phyloP scores from a whole-genome alignment of 2,888 invertebrate species.

The Tetrapedia diversipes region DNA sequence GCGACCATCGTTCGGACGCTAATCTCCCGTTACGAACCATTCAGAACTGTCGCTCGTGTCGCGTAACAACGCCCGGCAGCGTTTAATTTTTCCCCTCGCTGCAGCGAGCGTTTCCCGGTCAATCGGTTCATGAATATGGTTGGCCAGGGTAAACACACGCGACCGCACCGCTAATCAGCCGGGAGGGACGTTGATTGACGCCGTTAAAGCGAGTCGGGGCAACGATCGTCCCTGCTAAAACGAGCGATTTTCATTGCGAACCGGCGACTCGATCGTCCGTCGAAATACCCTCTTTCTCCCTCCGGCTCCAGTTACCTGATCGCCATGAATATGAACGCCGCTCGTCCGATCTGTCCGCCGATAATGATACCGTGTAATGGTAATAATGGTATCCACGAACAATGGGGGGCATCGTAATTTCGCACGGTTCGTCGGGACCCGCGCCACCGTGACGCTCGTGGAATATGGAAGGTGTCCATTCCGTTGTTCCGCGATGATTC shows the following conservation, averaged over 20 bases:
- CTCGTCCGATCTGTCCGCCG: constrained; percentile 49
- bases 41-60: neutral
- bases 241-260: constrained; percentile 37
- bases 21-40: neutral
- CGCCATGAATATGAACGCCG: constrained; percentile 60
- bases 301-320: constrained; percentile 35
- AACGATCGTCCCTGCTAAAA: constrained; percentile 26
- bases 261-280: neutral
- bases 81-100: constrained; percentile 1
- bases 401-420: constrained; percentile 54
- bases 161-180: constrained; percentile 34
- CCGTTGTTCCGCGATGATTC: constrained; percentile 36
- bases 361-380: constrained; percentile 62
- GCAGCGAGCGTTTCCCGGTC: neutral
- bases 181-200: constrained; percentile 24
- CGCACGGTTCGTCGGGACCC: constrained; percentile 38
- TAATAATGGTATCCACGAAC: constrained; percentile 61
- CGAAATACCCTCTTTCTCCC: constrained; percentile 17
- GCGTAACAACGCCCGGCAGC: neutral
- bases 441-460: constrained; percentile 40
- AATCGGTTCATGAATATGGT: constrained; percentile 31
- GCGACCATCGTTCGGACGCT: too few relatives aligned
- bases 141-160: constrained; percentile 14
- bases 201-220: constrained; percentile 23
- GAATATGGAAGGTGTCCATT: constrained; percentile 53